These are phyloP conservation scores for Eulemur macaco DNA, from an alignment of 2,113 vertebrate genomes.

Conservation along the genomic window DNA sequence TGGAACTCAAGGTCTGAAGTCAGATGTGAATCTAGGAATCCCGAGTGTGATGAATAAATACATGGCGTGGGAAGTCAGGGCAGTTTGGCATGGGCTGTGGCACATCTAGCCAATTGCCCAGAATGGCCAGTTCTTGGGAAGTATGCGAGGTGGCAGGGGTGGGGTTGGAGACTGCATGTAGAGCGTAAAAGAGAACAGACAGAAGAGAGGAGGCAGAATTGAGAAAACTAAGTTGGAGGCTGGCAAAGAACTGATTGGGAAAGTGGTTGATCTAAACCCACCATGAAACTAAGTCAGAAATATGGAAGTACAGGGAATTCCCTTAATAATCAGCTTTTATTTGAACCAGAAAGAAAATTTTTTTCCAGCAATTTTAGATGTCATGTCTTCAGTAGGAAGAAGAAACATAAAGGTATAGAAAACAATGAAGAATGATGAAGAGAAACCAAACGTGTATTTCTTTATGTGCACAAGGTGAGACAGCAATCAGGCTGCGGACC, in stretches of 20 bases:
- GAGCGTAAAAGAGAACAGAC: neutral
- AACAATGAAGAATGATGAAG: neutral
- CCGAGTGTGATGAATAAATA: neutral
- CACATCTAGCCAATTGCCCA: neutral
- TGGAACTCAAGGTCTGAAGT: neutral
- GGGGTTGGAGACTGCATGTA: neutral
- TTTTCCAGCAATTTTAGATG: neutral
- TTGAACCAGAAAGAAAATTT: neutral
- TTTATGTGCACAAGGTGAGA: neutral
- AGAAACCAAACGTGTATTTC: neutral
- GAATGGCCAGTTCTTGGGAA: neutral
- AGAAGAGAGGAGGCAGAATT: neutral
- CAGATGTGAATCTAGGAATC: neutral
- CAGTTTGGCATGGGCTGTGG: neutral
- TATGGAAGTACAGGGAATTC: neutral
- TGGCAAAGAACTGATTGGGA: neutral
- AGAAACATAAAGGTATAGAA: neutral
- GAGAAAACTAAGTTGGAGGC: neutral
- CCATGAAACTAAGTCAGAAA: neutral
- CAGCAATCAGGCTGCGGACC: neutral
- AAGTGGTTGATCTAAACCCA: neutral
- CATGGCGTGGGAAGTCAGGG: neutral
- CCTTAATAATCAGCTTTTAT: neutral
- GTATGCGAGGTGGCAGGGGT: too few relatives aligned
- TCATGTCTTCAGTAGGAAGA: neutral